Evolutionary conservation across 1,140 invertebrate species (phyloP), one percentile per base, ranked within the genome.

Genomic region (Drosophila tropicalis): DNA sequence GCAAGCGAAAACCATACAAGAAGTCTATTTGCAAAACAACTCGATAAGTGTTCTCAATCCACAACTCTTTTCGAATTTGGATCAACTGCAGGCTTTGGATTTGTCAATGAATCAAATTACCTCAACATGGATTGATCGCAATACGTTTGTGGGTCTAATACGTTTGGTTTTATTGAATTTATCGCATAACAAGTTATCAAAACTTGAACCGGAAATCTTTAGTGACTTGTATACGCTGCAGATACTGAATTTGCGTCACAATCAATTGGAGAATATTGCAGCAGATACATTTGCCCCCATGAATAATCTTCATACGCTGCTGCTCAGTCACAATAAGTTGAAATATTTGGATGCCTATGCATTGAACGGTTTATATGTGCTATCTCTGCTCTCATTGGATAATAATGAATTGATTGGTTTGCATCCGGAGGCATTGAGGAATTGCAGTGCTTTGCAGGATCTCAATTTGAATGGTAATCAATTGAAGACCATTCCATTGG

Each of bases 11-110:
- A 95, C 95, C 15, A 95, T 98, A 64, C 96, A 96, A 92, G 96
- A 97, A 93, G 95, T 98, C 73, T 95, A 97, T 90, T 92, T 98
- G 79, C 96, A 97, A 91, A 98, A 98, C 92, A 98, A 98, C 93
- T 97, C 95, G 55, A 97, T 97, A 56, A 95, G 95, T 85, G 95
- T 96, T 7, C 92, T 98, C 44, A 95, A 96, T 62, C 96, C 96
- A 0, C 95, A 96, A 67, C 93, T 97, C 10, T 96, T 98, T 83
- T 94, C 95, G 6, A 96, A 97, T 84, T 94, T 99, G 82, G 95
- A 96, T 79, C 96, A 97, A 87, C 93, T 99, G 65, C 94, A 97
- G 79, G 94, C 96, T 1, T 92, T 99, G 55, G 97, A 99, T 92
- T 93, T 98, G 78, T 97, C 97, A 17, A 94, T 95, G 79, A 99